Percentiles rank a stretch among this genome's conserved stretches.
Conservation (phyloP, 2,888 invertebrate species). For the Mayetiola destructor region DNA sequence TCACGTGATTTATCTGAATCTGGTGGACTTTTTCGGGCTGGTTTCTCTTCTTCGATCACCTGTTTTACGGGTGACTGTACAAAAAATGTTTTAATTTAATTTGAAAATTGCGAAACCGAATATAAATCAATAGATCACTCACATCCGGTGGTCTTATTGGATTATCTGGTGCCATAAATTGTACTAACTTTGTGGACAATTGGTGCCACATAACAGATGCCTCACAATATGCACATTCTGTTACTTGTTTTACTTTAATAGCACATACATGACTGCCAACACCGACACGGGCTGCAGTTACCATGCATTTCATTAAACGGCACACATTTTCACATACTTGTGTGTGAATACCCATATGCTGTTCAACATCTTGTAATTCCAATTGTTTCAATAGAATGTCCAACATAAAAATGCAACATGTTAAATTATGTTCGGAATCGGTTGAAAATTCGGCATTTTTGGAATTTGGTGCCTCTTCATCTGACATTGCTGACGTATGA, state of each 20-base stretch:
- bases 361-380: conserved; percentile 73
- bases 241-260: conserved; percentile 32
- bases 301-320: conserved; percentile 58
- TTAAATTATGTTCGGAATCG: conserved; percentile 64
- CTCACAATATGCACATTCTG: conserved; percentile 84
- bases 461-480: conserved; percentile 47
- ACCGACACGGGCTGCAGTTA: conserved; percentile 58
- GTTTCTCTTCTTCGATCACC: conserved; percentile 46
- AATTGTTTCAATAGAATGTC: conserved; percentile 91
- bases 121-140: conserved; percentile 27
- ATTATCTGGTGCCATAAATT: conserved; percentile 61
- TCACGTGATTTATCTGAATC: conserved; percentile 52
- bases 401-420: conserved; percentile 90
- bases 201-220: conserved; percentile 92
- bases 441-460: conserved; percentile 53
- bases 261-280: conserved; percentile 44
- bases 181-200: conserved; percentile 62
- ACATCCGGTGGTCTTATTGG: conserved; percentile 64
- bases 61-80: conserved; percentile 50
- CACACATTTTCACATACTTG: conserved; percentile 59
- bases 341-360: conserved; percentile 64
- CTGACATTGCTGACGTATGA: conserved; percentile 51
- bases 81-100: not conserved
- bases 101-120: conserved; percentile 11
- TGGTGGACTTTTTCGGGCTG: conserved; percentile 51